Conservation (phyloP, 2,888 invertebrate species). For the Ichneumoninae sp. region DNA sequence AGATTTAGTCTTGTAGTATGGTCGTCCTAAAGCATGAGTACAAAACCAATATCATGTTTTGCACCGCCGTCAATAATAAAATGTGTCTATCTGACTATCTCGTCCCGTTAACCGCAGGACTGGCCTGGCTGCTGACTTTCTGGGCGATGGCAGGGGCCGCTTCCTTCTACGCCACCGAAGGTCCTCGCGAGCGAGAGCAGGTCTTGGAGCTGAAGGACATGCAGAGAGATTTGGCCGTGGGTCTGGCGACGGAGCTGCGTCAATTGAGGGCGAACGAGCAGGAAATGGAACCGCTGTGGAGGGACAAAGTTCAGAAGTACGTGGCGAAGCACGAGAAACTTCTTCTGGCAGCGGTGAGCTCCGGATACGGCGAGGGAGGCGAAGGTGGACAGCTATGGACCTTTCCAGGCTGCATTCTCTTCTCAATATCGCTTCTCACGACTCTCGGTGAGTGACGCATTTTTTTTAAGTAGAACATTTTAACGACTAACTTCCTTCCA, state of each 20-base stretch:
- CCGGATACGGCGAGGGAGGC: slow-evolving; percentile 86
- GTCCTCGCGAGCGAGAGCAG: slow-evolving; percentile 87
- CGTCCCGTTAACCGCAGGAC: slow-evolving; percentile 80
- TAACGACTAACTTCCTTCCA: not conserved
- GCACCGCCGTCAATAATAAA: too few species aligned
- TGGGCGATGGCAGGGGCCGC: slow-evolving; percentile 89
- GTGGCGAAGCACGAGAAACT: slow-evolving; percentile 86
- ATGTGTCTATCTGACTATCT: not conserved
- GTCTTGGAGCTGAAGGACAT: slow-evolving; percentile 86
- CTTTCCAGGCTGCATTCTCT: slow-evolving; percentile 89
- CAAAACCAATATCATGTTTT: too few species aligned
- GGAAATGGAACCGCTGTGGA: slow-evolving; percentile 87
- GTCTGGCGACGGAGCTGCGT: slow-evolving; percentile 88
- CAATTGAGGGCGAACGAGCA: slow-evolving; percentile 85
- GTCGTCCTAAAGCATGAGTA: too few species aligned
- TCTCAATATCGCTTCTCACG: slow-evolving; percentile 89
- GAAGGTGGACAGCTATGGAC: slow-evolving; percentile 88
- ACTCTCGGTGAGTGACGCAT: slow-evolving; percentile 86
- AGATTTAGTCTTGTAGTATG: not conserved
- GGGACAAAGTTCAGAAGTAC: slow-evolving; percentile 86
- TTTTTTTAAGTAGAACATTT: slow-evolving; percentile 3
- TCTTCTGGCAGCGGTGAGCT: slow-evolving; percentile 86
- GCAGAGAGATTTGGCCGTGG: slow-evolving; percentile 88
- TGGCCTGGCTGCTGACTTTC: slow-evolving; percentile 86
- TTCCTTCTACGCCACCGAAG: slow-evolving; percentile 89